These are phyloP conservation scores for Apodemus sylvaticus DNA, from an alignment of 2,113 vertebrate genomes.

Conservation along the genomic window DNA sequence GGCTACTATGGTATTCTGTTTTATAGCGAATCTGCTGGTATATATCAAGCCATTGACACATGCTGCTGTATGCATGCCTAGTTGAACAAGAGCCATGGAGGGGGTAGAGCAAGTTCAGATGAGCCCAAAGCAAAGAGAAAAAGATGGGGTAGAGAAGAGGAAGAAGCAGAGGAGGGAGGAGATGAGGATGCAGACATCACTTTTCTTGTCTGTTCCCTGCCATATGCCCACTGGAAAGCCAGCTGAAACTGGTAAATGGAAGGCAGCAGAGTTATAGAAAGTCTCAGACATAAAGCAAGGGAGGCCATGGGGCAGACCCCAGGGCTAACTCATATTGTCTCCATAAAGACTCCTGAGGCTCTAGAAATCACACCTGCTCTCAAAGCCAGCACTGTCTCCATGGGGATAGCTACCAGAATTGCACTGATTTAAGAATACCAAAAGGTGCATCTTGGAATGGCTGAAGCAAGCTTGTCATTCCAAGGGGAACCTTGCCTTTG, in stretches of 20 bases:
- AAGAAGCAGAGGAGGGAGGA: not conserved
- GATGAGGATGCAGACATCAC: not conserved
- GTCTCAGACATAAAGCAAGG: not conserved
- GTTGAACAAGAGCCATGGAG: not conserved
- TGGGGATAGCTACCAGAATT: not conserved
- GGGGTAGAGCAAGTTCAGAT: not conserved
- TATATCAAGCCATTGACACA: not conserved
- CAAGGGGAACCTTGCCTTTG: not conserved
- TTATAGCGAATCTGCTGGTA: not conserved
- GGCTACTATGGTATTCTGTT: conserved; percentile 5
- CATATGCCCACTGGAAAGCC: not conserved
- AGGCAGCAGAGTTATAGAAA: not conserved
- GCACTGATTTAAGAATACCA: not conserved
- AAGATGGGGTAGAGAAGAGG: too few species aligned
- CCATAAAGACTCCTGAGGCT: not conserved
- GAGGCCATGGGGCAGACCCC: not conserved
- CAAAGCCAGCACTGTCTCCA: not conserved
- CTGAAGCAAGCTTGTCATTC: not conserved
- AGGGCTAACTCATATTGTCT: not conserved
- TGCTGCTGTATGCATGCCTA: not conserved
- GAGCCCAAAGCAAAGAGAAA: not conserved
- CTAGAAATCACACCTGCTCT: not conserved
- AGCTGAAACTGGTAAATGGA: not conserved
- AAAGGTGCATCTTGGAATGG: not conserved
- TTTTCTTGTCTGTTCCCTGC: not conserved